These are phyloP conservation scores for Beroe forskalii DNA, from an alignment of 37 sponge, comb jelly and placozoan species.

Conservation along the genomic window DNA sequence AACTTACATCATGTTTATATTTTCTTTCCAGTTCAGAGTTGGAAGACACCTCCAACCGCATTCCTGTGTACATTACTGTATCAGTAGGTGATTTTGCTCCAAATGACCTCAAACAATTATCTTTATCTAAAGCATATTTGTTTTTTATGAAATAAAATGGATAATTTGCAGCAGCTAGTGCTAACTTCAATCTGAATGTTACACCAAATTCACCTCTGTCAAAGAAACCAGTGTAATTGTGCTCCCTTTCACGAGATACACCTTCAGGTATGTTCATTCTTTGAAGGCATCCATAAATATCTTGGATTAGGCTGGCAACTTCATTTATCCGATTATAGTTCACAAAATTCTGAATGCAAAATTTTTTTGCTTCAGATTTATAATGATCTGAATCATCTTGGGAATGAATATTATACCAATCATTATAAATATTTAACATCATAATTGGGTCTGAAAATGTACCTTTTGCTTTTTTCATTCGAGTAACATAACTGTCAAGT, in stretches of 20 bases:
- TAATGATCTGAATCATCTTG: not conserved
- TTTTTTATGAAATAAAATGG: slow-evolving; percentile 9
- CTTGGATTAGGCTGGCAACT: slow-evolving; percentile 47
- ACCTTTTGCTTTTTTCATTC: slow-evolving; percentile 61
- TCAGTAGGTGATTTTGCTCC: not conserved
- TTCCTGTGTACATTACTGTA: slow-evolving; percentile 32
- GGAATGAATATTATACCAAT: slow-evolving; percentile 10
- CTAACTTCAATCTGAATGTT: not conserved
- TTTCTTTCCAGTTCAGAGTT: slow-evolving; percentile 31
- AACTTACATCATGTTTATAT: not conserved
- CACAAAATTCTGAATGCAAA: not conserved
- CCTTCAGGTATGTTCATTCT: not conserved
- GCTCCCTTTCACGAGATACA: not conserved
- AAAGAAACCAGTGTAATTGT: not conserved
- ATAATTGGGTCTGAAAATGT: slow-evolving; percentile 47
- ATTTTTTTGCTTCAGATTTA: not conserved
- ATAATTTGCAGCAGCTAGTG: slow-evolving; percentile 58
- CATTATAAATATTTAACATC: slow-evolving; percentile 26
- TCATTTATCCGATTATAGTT: slow-evolving; percentile 27
- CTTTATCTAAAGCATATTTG: not conserved
- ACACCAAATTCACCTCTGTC: not conserved
- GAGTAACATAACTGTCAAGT: slow-evolving; percentile 2
- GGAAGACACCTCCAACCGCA: not conserved
- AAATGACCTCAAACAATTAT: slow-evolving; percentile 28
- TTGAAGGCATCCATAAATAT: not conserved